phyloP scores from a whole-genome alignment of 1,140 invertebrate genomes.

The Zaprionus lachaisei region DNA sequence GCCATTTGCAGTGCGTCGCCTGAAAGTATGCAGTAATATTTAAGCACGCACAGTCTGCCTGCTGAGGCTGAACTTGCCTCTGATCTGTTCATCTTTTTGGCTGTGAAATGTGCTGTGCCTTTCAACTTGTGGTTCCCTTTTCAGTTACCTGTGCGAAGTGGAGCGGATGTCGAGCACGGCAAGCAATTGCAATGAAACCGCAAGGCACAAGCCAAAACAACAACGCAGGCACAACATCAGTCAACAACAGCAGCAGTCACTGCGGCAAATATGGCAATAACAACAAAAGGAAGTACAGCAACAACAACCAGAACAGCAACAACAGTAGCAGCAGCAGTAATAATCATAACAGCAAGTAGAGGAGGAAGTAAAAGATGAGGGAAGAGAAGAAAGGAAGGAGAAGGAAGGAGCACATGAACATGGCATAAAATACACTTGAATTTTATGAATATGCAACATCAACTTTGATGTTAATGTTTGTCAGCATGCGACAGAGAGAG shows the following conservation, averaged over 20 bases:
- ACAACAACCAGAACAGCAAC: slow-evolving; percentile 11
- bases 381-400: neutral
- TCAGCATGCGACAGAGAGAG: slow-evolving; percentile 38
- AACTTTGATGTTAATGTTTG: slow-evolving; percentile 66
- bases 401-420: slow-evolving; percentile 15
- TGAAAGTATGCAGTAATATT: slow-evolving; percentile 22
- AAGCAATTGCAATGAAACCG: slow-evolving; percentile 9
- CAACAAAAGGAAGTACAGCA: neutral
- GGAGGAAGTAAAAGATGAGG: neutral
- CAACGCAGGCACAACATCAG: slow-evolving; percentile 20
- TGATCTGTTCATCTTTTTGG: neutral
- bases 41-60: slow-evolving; percentile 1
- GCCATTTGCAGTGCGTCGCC: slow-evolving; percentile 47
- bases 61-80: neutral
- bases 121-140: neutral
- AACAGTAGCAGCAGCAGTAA: slow-evolving; percentile 17
- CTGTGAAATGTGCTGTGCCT: neutral
- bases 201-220: slow-evolving; percentile 5
- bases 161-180: slow-evolving; percentile 8
- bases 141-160: slow-evolving; percentile 6
- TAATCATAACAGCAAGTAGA: neutral
- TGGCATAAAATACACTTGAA: slow-evolving; percentile 35
- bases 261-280: slow-evolving; percentile 39
- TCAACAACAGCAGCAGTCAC: slow-evolving; percentile 1
- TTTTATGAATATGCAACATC: slow-evolving; percentile 76